Evolutionary conservation across 2,888 invertebrate species (phyloP), one percentile per base, ranked within the genome.

Genomic region (Spicauda simplicius): DNA sequence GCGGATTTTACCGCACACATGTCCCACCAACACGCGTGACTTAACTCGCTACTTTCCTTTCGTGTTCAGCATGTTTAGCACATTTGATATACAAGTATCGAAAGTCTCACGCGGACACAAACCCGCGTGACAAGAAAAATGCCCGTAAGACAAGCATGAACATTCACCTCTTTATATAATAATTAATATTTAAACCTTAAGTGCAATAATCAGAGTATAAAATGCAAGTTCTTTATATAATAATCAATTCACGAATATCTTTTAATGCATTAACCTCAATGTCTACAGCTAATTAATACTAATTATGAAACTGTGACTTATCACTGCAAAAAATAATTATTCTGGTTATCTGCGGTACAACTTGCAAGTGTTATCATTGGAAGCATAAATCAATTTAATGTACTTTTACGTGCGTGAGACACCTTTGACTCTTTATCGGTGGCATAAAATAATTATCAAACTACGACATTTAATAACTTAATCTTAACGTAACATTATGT

Each of bases 371-470:
- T 0, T 41, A 37, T 57, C 37, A 12, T 7, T 18, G 33, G 4
- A 18, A 57, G 0, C n/a, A 19, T 18, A 41, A 37, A 57, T 37
- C 19, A 57, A 57, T 37, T 41, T 11, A 4, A 57, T 57, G 56
- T 16, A 57, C 37, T 57, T 55, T 55, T 30, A 25, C 16, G 11
- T 30, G 8, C 16, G 11, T 30, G 8, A 55, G 1, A 55, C 55
- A 8, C 33, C 56, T 37, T 57, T 37, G 55, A 55, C 55, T 30
- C n/a, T 55, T 33, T 55, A 55, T 55, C 30, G n/a, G n/a, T 20
- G 19, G 2, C 25, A 16, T 16, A 33, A 12, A 1, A 41, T 41
- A 33, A 33, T 33, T 33, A 41, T 41, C 41, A 41, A 14, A 3
- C 41, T 41, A 11, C 14, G 41, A 41, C 41, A 12, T 41, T 41